These are phyloP conservation scores for Apeira syringaria DNA, from an alignment of 2,888 invertebrate genomes.

Conservation along the genomic window DNA sequence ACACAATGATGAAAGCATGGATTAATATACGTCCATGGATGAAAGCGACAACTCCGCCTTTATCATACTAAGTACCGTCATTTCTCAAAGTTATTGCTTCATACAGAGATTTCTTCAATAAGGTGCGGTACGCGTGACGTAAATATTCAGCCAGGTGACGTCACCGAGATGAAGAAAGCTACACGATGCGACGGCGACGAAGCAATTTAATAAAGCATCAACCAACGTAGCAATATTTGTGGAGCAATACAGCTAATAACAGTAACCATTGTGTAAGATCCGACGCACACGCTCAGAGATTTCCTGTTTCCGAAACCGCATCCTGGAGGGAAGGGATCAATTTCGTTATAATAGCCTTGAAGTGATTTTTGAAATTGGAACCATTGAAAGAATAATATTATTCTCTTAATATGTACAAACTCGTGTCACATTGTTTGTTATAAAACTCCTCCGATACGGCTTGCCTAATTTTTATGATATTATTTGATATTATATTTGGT, in stretches of 20 bases:
- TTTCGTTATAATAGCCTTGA: no score
- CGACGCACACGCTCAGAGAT: conserved; percentile 9
- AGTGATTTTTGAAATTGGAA: no score
- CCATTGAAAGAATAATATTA: no score
- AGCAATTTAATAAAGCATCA: conserved; percentile 3
- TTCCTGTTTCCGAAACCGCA: conserved; percentile 8
- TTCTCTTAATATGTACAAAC: no score
- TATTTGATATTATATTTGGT: no score
- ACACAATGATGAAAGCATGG: no score
- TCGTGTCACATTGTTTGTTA: no score
- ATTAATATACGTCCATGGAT: background rate
- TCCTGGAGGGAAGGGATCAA: conserved; percentile 1
- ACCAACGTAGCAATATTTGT: conserved; percentile 12
- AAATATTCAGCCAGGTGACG: conserved; percentile 2
- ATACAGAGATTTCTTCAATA: conserved; percentile 9
- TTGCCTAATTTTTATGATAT: no score
- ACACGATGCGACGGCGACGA: no score
- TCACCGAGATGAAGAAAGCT: conserved; percentile 14
- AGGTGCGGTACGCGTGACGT: conserved; percentile 1
- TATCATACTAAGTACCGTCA: background rate
- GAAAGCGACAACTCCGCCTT: background rate
- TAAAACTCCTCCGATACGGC: no score
- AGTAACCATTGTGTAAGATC: conserved; percentile 16
- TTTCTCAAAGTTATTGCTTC: conserved; percentile 1
- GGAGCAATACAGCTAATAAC: conserved; percentile 12